These are phyloP conservation scores for Clytia hemisphaerica DNA, from an alignment of 30 jellyfish, hydroid and myxozoan species.

Conservation along the genomic window DNA sequence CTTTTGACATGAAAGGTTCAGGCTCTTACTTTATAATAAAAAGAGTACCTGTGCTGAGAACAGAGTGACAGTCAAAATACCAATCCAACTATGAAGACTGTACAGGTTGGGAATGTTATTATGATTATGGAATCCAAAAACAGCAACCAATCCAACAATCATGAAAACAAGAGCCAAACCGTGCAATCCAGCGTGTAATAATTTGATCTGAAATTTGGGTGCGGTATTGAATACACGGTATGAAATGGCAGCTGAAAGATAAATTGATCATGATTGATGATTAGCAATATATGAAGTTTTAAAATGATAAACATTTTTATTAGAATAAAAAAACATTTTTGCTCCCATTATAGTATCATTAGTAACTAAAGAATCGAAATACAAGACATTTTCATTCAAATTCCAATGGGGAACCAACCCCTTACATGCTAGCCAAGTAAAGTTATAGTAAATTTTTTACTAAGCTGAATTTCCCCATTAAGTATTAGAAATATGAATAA, in stretches of 20 bases:
- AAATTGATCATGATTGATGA: not conserved
- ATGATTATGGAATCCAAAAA: constrained; percentile 85
- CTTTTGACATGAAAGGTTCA: too few species aligned
- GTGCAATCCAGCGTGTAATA: constrained; percentile 64
- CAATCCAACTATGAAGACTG: constrained; percentile 95
- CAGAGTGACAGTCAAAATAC: constrained; percentile 63
- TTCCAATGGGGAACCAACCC: too few species aligned
- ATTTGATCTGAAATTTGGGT: constrained; percentile 40
- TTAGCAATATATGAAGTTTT: not conserved
- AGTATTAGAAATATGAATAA: not conserved
- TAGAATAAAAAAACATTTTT: too few species aligned
- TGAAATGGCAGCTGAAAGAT: constrained; percentile 60
- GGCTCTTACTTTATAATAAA: not conserved
- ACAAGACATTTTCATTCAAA: too few species aligned
- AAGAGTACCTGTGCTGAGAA: constrained; percentile 68
- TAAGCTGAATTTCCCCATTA: too few species aligned
- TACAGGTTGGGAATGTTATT: constrained; percentile 80
- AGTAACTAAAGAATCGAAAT: too few species aligned
- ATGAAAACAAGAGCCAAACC: constrained; percentile 47
- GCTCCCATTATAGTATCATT: too few species aligned
- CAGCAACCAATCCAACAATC: constrained; percentile 76
- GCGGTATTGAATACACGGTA: constrained; percentile 69
- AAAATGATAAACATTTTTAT: too few species aligned
- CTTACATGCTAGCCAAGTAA: too few species aligned
- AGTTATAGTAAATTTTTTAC: too few species aligned